These are phyloP conservation scores for Psittacara wagleri DNA, from an alignment of 2,113 vertebrate genomes.

Conservation along the genomic window DNA sequence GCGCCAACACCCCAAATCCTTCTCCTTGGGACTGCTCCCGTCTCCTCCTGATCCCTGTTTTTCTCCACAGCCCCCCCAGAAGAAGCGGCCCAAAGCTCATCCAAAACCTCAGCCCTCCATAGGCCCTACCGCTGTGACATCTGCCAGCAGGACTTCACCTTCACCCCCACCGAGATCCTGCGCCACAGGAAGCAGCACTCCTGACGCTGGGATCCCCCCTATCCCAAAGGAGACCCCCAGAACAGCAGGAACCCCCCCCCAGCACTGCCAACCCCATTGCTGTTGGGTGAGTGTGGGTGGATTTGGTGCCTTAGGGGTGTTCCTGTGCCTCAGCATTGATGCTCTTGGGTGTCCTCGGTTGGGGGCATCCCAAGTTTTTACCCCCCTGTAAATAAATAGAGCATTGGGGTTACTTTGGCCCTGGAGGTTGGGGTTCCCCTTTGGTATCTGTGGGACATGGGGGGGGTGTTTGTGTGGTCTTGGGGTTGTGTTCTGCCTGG, in stretches of 20 bases:
- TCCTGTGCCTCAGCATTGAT: background rate
- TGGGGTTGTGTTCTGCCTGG: background rate
- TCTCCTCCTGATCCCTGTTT: background rate
- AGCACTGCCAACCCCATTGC: fast-evolving
- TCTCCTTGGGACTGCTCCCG: background rate
- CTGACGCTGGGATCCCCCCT: background rate
- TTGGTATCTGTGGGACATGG: fast-evolving
- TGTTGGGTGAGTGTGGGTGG: background rate
- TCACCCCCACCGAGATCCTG: conserved; percentile 88
- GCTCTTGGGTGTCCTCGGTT: fast-evolving
- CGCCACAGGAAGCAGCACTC: conserved; percentile 82
- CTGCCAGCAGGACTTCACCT: conserved; percentile 80
- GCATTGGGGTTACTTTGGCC: no score
- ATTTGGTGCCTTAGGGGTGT: background rate
- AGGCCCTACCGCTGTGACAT: conserved; percentile 80
- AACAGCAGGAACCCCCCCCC: background rate
- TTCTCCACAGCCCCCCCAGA: conserved; percentile 8
- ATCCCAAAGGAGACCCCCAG: background rate
- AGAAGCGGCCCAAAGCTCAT: background rate
- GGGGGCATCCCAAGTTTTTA: background rate
- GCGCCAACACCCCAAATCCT: background rate
- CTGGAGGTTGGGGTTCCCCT: background rate
- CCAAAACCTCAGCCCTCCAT: conserved; percentile 65
- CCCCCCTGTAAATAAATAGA: background rate
- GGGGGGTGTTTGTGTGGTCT: fast-evolving